Percentiles rank a stretch among this genome's conserved stretches.
phyloP scores from a whole-genome alignment of 64 coral and sea anemone genomes.

The Trachythela sp. region DNA sequence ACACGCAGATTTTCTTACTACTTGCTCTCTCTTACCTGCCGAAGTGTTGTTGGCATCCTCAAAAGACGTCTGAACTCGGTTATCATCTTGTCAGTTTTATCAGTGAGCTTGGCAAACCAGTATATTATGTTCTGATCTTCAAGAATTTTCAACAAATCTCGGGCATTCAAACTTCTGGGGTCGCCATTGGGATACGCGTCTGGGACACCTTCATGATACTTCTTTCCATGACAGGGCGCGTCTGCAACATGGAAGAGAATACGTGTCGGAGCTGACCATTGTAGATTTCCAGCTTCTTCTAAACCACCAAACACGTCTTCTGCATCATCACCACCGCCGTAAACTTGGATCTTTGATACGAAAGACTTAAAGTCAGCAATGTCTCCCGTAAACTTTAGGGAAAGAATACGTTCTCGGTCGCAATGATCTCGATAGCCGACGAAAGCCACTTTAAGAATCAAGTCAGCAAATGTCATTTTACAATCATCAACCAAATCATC shows the following conservation, averaged over 20 bases:
- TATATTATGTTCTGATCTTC: not conserved
- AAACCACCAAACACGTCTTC: slow-evolving; percentile 15
- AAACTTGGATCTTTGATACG: not conserved
- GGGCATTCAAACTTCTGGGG: not conserved
- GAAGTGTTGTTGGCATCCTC: not conserved
- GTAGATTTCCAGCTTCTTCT: slow-evolving; percentile 1
- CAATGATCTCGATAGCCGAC: slow-evolving; percentile 16
- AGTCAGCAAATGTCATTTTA: not conserved
- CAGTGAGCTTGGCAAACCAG: not conserved
- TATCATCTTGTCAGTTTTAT: slow-evolving; percentile 33
- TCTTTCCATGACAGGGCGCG: not conserved
- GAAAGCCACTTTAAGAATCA: slow-evolving; percentile 11
- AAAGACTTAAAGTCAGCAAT: not conserved
- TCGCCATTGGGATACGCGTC: not conserved
- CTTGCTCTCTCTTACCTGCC: slow-evolving; percentile 3
- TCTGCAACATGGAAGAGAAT: slow-evolving; percentile 10
- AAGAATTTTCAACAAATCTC: not conserved
- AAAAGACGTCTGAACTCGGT: not conserved
- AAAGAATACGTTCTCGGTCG: not conserved
- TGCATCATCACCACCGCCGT: slow-evolving; percentile 11
- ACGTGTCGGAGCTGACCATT: not conserved
- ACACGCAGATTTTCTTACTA: no score
- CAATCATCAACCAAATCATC: not conserved
- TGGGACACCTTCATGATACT: not conserved
- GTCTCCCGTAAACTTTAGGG: not conserved